These are phyloP conservation scores for Rafetus swinhoei DNA, from an alignment of 2,113 vertebrate species.

Conservation along the genomic window DNA sequence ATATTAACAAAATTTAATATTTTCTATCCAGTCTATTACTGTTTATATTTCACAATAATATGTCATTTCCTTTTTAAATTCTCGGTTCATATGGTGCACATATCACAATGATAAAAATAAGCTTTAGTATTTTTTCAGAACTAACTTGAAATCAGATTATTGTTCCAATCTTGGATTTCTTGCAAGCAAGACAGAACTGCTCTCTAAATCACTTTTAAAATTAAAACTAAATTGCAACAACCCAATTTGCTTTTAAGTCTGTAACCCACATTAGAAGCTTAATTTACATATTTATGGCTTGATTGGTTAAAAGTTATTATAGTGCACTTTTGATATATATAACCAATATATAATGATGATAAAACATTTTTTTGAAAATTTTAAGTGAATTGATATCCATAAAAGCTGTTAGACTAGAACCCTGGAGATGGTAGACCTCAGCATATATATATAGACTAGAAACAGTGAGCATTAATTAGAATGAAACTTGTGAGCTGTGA, in stretches of 20 bases:
- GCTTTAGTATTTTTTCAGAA: background rate
- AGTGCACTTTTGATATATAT: background rate
- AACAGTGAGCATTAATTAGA: background rate
- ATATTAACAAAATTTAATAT: background rate
- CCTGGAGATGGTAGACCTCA: background rate
- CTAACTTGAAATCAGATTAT: background rate
- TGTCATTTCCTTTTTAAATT: background rate
- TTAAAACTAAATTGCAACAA: background rate
- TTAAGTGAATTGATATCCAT: background rate
- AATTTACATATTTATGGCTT: conserved; percentile 17
- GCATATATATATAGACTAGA: background rate
- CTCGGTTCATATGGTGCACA: background rate
- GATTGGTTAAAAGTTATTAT: background rate
- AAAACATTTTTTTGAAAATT: background rate
- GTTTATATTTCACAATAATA: background rate
- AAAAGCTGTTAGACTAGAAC: background rate
- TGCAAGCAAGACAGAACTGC: background rate
- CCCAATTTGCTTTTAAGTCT: background rate
- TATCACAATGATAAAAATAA: background rate
- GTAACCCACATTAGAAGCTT: background rate
- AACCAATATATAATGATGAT: background rate
- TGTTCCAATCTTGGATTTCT: background rate
- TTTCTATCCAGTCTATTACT: background rate
- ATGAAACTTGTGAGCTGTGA: background rate
- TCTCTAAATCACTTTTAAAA: background rate